These are phyloP conservation scores for Bostrychus sinensis DNA, from an alignment of 2,113 vertebrate species.

Conservation along the genomic window DNA sequence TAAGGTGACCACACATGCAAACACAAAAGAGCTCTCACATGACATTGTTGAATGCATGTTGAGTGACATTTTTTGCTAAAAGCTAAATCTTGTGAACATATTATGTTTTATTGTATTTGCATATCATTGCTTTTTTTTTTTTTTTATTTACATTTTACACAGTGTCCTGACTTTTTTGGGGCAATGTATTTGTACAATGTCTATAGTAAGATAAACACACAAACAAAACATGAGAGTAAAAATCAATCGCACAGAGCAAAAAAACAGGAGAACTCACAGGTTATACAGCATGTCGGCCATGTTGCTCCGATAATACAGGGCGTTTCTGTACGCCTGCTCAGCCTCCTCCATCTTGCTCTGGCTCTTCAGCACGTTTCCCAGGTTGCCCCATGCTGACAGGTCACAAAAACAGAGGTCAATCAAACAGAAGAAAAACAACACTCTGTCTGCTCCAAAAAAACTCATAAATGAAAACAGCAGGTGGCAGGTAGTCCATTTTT, in stretches of 20 bases:
- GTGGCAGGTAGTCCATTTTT: slow-evolving; percentile 1
- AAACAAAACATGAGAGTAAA: fast-evolving
- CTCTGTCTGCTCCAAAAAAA: neutral
- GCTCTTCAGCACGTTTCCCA: slow-evolving; percentile 99
- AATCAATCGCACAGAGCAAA: neutral
- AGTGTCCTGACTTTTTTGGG: no score
- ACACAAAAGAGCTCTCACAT: no score
- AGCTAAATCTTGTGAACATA: no score
- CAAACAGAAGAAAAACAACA: slow-evolving; percentile 5
- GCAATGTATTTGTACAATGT: no score
- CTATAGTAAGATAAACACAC: no score
- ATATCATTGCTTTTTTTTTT: no score
- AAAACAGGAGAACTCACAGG: slow-evolving; percentile 85
- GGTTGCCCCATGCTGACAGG: slow-evolving; percentile 95
- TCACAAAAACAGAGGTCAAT: slow-evolving; percentile 36
- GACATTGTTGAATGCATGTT: no score
- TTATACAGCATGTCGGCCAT: slow-evolving; percentile 99
- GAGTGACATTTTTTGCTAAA: no score
- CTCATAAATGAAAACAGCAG: slow-evolving; percentile 6
- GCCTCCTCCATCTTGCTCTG: slow-evolving; percentile 96
- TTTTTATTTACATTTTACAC: no score
- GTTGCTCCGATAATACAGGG: slow-evolving; percentile 97
- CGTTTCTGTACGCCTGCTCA: slow-evolving; percentile 95
- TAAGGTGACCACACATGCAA: no score
- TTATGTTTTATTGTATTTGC: no score